Base-by-base conservation (phyloP, 92 coral and sea anemone species). In the Porites lobata region DNA sequence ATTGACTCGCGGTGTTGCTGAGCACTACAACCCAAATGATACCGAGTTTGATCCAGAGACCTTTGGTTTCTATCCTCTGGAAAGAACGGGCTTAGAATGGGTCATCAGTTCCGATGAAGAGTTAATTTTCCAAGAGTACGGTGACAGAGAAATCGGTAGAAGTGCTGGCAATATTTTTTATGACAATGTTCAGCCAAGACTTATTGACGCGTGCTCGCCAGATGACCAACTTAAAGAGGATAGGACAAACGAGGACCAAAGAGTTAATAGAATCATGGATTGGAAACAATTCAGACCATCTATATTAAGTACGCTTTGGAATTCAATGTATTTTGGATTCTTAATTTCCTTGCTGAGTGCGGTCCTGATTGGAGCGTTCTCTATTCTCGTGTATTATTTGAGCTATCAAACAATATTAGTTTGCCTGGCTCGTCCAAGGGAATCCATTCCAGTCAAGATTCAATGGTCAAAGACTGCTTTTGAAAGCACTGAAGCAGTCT, bases 231-330 rank as follows among this genome's bases (percentile, higher is more conserved):
- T 17, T 9, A 10, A 0, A 7, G 24, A 17, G 17, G 77, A 72
- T 54, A 50, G 61, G 18, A 24, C 77, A 50, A 3, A 38, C 47
- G 0, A 38, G 47, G 47, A 38, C 47, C 47, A 38, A 38, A 5
- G 0, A 38, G 47, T 38, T 38, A 38, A 38, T 38, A 38, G 47
- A 38, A 38, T 38, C 47, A 72, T 72, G 77, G 77, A 51, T n/a
- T 72, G 77, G 77, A 72, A 72, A 2, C 50, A 19, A 20, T 51
- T 47, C 58, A 72, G 77, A 50, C 77, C 61, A 50, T 72, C 77
- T 8, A 18, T 43, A 9, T 8, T 7, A 14, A 13, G 77, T 17
- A 72, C 77, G 38, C 20, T 72, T 72, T 72, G 77, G 77, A 50
- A 47, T 7, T 72, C 77, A 53, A 57, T 72, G 7, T 50, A 53